Conservation (phyloP, 2,113 vertebrate species). For the Vimba vimba region DNA sequence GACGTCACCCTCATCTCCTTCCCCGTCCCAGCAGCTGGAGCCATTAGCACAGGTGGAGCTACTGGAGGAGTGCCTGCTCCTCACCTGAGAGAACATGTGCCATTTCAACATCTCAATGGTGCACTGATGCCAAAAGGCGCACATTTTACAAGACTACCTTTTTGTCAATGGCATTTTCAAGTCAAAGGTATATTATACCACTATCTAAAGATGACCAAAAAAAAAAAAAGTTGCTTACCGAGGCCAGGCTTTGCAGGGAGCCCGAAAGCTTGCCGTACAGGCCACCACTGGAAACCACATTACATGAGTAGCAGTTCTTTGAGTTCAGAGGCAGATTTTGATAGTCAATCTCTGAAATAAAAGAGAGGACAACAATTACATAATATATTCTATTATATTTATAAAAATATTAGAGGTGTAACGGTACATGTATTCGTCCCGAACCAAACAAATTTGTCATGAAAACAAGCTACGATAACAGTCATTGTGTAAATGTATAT, state of each 20-base stretch:
- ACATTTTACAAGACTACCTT: not conserved
- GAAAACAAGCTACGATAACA: too few species aligned
- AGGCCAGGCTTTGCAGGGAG: slow-evolving; percentile 88
- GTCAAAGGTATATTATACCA: not conserved
- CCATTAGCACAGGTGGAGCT: slow-evolving; percentile 87
- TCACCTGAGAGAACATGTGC: slow-evolving; percentile 75
- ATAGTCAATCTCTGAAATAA: slow-evolving; percentile 80
- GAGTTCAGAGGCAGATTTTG: slow-evolving; percentile 87
- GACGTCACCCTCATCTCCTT: slow-evolving; percentile 80
- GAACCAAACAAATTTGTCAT: too few species aligned
- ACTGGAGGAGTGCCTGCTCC: slow-evolving; percentile 88
- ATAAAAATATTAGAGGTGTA: too few species aligned
- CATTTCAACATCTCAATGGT: not conserved
- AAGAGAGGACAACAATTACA: not conserved
- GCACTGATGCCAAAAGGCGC: not conserved
- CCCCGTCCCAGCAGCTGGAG: slow-evolving; percentile 87
- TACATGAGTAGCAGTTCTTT: slow-evolving; percentile 78
- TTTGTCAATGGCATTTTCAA: not conserved
- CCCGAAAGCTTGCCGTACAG: slow-evolving; percentile 86
- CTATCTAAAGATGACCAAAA: not conserved
- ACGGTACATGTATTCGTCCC: too few species aligned
- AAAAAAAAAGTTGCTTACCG: slow-evolving; percentile 75
- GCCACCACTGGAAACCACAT: slow-evolving; percentile 75
- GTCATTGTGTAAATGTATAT: too few species aligned
- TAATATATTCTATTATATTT: too few species aligned